Percentiles rank a stretch among this genome's conserved stretches.
Evolutionary conservation across 2,888 invertebrate species (phyloP).

Genomic region (Dascillus cervinus): DNA sequence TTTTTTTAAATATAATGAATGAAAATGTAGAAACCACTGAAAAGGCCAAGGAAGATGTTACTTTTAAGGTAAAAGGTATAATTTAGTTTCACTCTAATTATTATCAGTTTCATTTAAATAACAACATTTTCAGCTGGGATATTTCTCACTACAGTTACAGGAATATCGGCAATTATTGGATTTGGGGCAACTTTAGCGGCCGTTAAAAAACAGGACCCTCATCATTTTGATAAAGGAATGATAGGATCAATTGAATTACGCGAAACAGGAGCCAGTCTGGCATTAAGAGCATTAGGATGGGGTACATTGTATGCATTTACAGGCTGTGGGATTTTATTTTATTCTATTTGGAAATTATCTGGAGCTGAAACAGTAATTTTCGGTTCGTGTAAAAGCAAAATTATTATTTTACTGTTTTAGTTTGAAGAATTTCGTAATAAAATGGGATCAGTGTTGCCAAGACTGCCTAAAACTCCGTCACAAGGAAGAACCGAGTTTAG

Average conservation of each 20-base stretch:
- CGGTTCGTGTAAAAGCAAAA: too few relatives aligned
- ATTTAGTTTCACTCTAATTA: background rate
- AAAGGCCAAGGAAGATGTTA: too few relatives aligned
- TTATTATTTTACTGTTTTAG: slow-evolving; percentile 44
- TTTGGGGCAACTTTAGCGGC: slow-evolving; percentile 72
- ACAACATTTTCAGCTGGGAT: slow-evolving; percentile 53
- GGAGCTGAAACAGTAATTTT: slow-evolving; percentile 81
- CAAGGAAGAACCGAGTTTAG: slow-evolving; percentile 81
- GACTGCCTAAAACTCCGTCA: slow-evolving; percentile 69
- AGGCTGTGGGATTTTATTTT: slow-evolving; percentile 75
- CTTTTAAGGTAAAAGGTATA: slow-evolving; percentile 19
- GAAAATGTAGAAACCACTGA: too few relatives aligned
- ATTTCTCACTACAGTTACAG: slow-evolving; percentile 65
- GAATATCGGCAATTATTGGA: slow-evolving; percentile 71
- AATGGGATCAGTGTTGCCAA: slow-evolving; percentile 70
- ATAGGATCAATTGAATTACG: slow-evolving; percentile 51
- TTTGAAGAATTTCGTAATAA: slow-evolving; percentile 74
- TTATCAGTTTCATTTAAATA: slow-evolving; percentile 4
- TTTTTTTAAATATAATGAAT: too few relatives aligned
- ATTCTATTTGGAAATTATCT: slow-evolving; percentile 79
- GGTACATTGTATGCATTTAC: slow-evolving; percentile 81
- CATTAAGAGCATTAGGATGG: slow-evolving; percentile 78
- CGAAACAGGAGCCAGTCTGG: slow-evolving; percentile 73
- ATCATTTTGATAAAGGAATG: slow-evolving; percentile 68
- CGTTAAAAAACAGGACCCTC: slow-evolving; percentile 72